Evolutionary conservation across 1,140 invertebrate genomes (phyloP), one percentile per base, ranked within the genome.

Genomic region (Ips typographus): DNA sequence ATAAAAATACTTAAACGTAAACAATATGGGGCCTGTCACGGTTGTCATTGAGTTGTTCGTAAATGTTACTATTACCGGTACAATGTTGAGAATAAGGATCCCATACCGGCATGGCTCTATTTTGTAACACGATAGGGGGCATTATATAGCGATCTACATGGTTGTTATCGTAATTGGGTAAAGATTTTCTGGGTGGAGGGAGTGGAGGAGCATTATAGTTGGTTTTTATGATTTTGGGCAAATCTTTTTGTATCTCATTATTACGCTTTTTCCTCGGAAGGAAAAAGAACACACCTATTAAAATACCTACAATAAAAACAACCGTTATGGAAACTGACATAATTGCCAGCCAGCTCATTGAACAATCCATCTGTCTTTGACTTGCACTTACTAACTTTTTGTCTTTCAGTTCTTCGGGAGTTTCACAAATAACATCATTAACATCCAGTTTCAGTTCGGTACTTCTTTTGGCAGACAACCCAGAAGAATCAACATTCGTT

Each of bases 11-110:
- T 74, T 85, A 87, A 71, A 87, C 85, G 75, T 87, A 87, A 78
- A 87, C 85, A 82, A 87, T 86, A 77, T 87, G 85, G 58, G 85
- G 85, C 77, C 85, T 84, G 74, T 85, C 85, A 41, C 83, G 83
- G 76, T 84, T 82, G 67, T 84, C 83, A n/a, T 84, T 83, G 68
- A 85, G 84, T 68, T 85, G 84, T 75, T 84, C 83, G 74, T 85
- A 85, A 76, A 86, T 85, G 75, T 85, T 83, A 68, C 84, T 81
- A 68, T 82, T 81, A 68, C 80, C 82, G 62, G 83, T 81, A 62
- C 83, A 83, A 66, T 83, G 80, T 60, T 81, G 82, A 70, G 80
- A 82, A 58, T 82, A 83, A 74, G 83, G 81, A 74, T 86, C 85
- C 85, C 85, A 87, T 2, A 85, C 83, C 51, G 85, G 83, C 74